Percentiles rank a stretch among this genome's conserved stretches.
Evolutionary conservation across 1,140 invertebrate genomes (phyloP).

Genomic region (Leucophenga varia): DNA sequence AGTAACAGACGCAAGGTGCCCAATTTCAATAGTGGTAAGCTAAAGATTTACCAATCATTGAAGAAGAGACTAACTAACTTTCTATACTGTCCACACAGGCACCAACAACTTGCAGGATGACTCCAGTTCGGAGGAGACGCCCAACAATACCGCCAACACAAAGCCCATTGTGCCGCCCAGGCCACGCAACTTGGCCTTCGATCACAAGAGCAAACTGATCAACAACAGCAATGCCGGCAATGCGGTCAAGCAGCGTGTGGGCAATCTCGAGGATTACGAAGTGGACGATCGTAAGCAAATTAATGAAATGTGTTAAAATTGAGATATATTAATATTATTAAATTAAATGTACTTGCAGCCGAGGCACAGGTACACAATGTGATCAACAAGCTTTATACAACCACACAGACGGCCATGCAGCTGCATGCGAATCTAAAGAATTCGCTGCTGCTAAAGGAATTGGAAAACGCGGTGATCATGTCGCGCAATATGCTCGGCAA

Average conservation of each 20-base stretch:
- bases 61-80: too few species aligned
- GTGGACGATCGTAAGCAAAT: slow-evolving; percentile 42
- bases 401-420: slow-evolving; percentile 52
- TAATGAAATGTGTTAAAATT: not conserved
- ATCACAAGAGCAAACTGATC: slow-evolving; percentile 48
- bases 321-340: not conserved
- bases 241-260: slow-evolving; percentile 27
- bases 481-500: slow-evolving; percentile 58
- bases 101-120: slow-evolving; percentile 64
- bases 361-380: slow-evolving; percentile 54
- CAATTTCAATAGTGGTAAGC: slow-evolving; percentile 70
- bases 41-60: too few species aligned
- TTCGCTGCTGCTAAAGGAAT: slow-evolving; percentile 56
- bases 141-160: slow-evolving; percentile 56
- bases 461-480: slow-evolving; percentile 59
- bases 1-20: slow-evolving; percentile 61
- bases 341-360: slow-evolving; percentile 21
- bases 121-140: slow-evolving; percentile 72
- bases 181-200: slow-evolving; percentile 56
- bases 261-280: too few species aligned
- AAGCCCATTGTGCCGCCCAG: slow-evolving; percentile 66
- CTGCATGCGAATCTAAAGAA: slow-evolving; percentile 52
- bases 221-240: slow-evolving; percentile 33
- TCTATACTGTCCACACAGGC: too few species aligned
- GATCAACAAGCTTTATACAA: slow-evolving; percentile 53